Base-by-base conservation (phyloP, 2,797 vertebrate genomes). In the Xenentodon cancila region DNA sequence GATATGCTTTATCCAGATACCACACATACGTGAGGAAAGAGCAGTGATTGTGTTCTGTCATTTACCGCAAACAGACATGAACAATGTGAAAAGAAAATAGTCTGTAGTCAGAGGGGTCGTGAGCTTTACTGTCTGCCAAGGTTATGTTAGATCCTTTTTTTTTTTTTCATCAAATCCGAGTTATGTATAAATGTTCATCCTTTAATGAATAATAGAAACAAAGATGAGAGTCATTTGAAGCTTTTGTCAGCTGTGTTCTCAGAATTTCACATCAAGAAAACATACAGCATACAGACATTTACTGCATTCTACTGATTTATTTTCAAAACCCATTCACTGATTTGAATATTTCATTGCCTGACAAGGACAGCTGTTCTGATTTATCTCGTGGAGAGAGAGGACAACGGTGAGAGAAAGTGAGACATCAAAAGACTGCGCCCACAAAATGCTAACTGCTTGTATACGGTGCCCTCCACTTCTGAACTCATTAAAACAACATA, bases 401-500 rank as follows among this genome's bases (percentile, higher is more conserved):
- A 27, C n/a, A 57, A 75, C 45, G 71, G 44, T 61, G 9, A 64
- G 37, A 53, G 34, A 40, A 58, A 61, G 42, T 27, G 51, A 80
- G 43, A 73, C 56, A 46, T 15, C 11, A 18, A 47, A 40, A 50
- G 21, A 49, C 69, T 48, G 48, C 16, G 7, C 34, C 64, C 54
- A 18, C 61, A 73, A 82, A 78, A 76, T 53, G 53, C 63, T 45
- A 54, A 71, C 71, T 53, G 66, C 57, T 53, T 53, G 49, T 46
- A 53, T 58, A 45, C 65, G 53, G 42, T 0, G 15, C 40, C 19
- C 64, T 72, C 53, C 56, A 80, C 62, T 79, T 72, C 65, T 63
- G 46, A 62, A 63, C 81, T 69, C 71, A 81, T 77, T 81, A 32
- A 80, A 81, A 77, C 71, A 75, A 68, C 53, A 73, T 27, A 50